phyloP scores from a whole-genome alignment of 2,113 vertebrate genomes.

The Tenebrosternarchus preto region DNA sequence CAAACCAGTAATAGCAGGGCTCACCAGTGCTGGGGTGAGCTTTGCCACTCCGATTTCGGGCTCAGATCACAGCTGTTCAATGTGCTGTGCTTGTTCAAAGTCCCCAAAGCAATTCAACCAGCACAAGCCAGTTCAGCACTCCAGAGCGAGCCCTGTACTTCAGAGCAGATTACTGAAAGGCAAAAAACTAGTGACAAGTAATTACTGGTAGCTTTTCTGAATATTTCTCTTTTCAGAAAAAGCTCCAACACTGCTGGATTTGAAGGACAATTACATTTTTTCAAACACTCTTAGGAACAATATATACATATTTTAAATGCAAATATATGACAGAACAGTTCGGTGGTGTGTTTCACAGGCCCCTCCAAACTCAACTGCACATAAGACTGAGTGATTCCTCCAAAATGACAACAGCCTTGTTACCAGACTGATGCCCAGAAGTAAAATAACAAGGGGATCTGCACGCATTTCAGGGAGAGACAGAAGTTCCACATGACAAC shows the following conservation, averaged over 20 bases:
- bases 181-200: too few species aligned
- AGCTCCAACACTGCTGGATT: too few species aligned
- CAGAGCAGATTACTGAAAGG: too few species aligned
- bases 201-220: too few species aligned
- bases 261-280: too few species aligned
- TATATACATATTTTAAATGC: not conserved
- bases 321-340: not conserved
- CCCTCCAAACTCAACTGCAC: not conserved
- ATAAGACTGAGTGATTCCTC: not conserved
- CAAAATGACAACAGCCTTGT: not conserved
- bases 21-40: too few species aligned
- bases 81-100: not conserved
- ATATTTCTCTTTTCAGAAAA: too few species aligned
- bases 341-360: too few species aligned
- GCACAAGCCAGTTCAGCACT: not conserved
- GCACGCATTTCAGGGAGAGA: not conserved
- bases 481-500: not conserved
- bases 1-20: not conserved
- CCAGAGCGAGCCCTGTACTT: too few species aligned
- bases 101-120: not conserved
- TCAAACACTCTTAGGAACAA: too few species aligned
- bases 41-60: not conserved
- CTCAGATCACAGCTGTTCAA: not conserved
- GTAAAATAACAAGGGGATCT: slow-evolving; percentile 8
- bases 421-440: not conserved